These are phyloP conservation scores for Sarcophaga carnaria DNA, from an alignment of 2,888 invertebrate genomes.

Conservation along the genomic window DNA sequence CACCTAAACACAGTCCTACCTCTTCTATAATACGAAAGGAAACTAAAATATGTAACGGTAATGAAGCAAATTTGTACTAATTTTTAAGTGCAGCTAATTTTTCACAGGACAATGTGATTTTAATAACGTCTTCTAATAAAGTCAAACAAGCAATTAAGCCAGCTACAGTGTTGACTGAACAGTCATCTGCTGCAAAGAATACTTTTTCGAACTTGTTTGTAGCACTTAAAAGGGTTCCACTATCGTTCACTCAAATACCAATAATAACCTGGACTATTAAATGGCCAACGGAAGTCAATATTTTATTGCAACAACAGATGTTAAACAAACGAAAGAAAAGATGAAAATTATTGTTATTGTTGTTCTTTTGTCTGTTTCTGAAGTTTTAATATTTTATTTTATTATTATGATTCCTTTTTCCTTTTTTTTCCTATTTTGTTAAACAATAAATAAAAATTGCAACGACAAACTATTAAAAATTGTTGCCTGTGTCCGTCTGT, in stretches of 20 bases:
- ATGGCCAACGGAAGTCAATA: conserved; percentile 43
- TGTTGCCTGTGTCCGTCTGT: background rate
- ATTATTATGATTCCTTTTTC: conserved; percentile 1
- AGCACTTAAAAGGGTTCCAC: background rate
- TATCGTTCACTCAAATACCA: background rate
- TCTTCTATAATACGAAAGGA: no score
- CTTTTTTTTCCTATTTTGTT: conserved; percentile 8
- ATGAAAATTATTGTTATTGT: background rate
- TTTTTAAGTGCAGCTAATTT: no score
- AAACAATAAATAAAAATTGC: background rate
- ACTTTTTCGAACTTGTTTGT: background rate
- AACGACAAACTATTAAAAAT: conserved; percentile 46
- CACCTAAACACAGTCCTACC: no score
- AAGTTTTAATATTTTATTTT: conserved; percentile 14
- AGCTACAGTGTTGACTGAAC: no score
- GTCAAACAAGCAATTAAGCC: no score
- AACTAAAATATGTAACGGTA: no score
- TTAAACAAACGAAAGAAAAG: background rate
- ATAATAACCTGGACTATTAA: background rate
- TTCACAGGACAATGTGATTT: no score
- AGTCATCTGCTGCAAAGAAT: background rate
- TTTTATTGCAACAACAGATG: conserved; percentile 36
- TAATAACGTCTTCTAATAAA: no score
- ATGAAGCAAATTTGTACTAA: no score
- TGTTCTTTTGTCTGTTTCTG: background rate